Evolutionary conservation across 2,113 vertebrate species (phyloP).

Genomic region (Lepus timidus): DNA sequence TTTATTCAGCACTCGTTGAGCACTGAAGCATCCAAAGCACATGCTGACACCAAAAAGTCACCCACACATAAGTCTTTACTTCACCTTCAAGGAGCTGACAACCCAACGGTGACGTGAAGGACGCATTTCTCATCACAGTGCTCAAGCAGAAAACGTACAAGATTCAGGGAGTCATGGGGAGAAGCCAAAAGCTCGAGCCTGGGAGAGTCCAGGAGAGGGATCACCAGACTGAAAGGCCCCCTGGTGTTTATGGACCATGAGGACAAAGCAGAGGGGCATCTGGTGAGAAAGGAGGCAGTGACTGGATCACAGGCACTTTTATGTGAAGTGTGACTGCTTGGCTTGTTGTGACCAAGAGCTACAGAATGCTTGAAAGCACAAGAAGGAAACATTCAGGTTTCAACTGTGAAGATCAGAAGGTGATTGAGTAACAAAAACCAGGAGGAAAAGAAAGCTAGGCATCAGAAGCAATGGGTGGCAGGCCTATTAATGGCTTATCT

Average conservation of each 20-base stretch:
- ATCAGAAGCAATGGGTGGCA: no score
- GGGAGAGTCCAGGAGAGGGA: background rate
- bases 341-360: background rate
- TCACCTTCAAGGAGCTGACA: background rate
- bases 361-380: background rate
- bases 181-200: background rate
- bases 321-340: no score
- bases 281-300: background rate
- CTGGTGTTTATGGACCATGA: background rate
- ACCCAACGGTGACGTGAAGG: background rate
- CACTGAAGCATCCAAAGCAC: background rate
- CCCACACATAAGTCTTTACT: background rate
- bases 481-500: no score
- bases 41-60: background rate
- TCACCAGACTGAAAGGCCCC: no score
- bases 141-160: background rate
- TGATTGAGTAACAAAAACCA: no score
- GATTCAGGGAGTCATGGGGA: background rate
- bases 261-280: no score
- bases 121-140: background rate
- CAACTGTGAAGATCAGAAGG: no score
- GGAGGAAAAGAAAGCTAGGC: no score
- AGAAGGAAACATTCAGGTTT: background rate
- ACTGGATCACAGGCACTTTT: accelerated
- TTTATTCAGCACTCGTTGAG: background rate